Base-by-base conservation (phyloP, 2,113 vertebrate species). In the Natator depressus region DNA sequence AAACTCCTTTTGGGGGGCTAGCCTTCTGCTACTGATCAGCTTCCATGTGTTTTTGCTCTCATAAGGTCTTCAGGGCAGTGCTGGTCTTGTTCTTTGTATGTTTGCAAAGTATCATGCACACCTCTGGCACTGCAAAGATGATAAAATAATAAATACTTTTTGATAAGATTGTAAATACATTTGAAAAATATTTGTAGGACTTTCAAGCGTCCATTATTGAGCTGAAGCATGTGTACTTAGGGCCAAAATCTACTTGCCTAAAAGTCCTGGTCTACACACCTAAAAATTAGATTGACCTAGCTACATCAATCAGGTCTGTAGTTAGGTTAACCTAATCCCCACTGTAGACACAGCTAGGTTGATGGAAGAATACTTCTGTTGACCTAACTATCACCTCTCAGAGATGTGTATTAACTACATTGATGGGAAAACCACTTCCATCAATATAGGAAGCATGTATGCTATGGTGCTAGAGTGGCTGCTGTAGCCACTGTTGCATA, bases 1-100 rank as follows among this genome's bases (percentile, higher is more conserved):
- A 87, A 82, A 62, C 13, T 50, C 19, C 2, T 42, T 54, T 35
- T 76, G 42, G 49, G 57, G 57, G 57, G 3, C 4, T 88, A 29
- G 4, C 3, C 4, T 82, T 47, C 27, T 4, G n/a, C 51, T 12
- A 38, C 2, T 51, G 29, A 29, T 89, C 80, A n/a, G 57, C 88
- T 80, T 59, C 31, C 8, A 5, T 89, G 11, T 65, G 0, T 0
- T 69, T 84, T 80, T 88, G 2, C 3, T 62, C 2, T 72, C 53
- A 57, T 87, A 42, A 88, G 76, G 1, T 42, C 24, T 49, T 46
- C 50, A 29, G 8, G 90, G 47, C 4, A 80, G 24, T 4, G 7
- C 65, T 10, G 8, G 3, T 5, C 29, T 5, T 8, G 24, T 75
- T 75, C 2, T 75, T 42, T 51, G 25, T 10, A 10, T 12, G 69